A percentile compares a stretch with the other conserved stretches of the same genome.
These are phyloP conservation scores for Bombus vancouverensis DNA, from an alignment of 1,140 invertebrate species.

Conservation along the genomic window DNA sequence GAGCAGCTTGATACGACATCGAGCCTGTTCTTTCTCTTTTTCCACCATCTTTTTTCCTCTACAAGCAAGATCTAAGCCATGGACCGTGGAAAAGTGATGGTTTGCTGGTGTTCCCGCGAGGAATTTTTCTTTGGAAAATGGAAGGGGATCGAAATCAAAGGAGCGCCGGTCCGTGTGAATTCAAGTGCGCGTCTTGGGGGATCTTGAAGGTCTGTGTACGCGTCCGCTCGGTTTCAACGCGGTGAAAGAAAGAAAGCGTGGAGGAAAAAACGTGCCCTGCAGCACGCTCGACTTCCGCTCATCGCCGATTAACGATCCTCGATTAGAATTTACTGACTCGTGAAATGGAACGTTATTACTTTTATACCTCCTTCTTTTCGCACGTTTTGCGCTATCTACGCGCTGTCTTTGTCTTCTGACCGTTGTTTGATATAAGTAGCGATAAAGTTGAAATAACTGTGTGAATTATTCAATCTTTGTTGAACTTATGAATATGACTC, in stretches of 20 bases:
- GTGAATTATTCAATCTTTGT: no score
- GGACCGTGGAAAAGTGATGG: background rate
- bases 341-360: background rate
- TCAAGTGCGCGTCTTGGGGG: slow-evolving; percentile 58
- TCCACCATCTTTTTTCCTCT: background rate
- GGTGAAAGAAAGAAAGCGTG: background rate
- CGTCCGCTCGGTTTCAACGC: background rate
- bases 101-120: background rate
- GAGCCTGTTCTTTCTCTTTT: background rate
- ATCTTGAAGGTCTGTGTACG: slow-evolving; percentile 15
- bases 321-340: slow-evolving; percentile 11
- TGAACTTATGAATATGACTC: no score
- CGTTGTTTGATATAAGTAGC: background rate
- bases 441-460: no score
- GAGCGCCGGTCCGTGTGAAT: slow-evolving; percentile 61
- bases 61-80: background rate
- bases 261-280: background rate
- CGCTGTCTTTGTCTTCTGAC: background rate
- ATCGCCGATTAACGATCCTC: slow-evolving; percentile 5
- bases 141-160: slow-evolving; percentile 65
- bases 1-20: slow-evolving; percentile 28
- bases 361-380: background rate
- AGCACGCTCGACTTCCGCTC: slow-evolving; percentile 5
- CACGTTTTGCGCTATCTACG: no score
- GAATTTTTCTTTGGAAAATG: slow-evolving; percentile 12